These are phyloP conservation scores for Rhaphigaster nebulosa DNA, from an alignment of 2,888 invertebrate species.

Conservation along the genomic window DNA sequence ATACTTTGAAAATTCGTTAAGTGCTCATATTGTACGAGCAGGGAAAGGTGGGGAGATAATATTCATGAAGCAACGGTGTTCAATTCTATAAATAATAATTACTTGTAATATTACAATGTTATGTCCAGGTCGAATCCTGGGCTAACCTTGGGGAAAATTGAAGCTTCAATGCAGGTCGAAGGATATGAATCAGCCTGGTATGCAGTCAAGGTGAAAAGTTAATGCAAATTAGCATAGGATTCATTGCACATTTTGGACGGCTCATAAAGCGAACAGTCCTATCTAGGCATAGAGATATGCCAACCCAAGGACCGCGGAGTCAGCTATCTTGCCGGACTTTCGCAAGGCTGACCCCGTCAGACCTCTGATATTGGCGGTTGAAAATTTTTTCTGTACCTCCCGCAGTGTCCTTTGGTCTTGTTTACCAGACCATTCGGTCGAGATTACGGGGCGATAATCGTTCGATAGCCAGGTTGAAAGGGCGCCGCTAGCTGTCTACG, in stretches of 20 bases:
- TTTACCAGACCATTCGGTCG: not conserved
- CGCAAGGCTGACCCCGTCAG: not conserved
- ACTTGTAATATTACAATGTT: not conserved
- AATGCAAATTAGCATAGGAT: not conserved
- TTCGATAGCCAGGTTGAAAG: not conserved
- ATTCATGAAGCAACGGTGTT: too few relatives aligned
- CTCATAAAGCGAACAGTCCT: not conserved
- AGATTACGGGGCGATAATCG: not conserved
- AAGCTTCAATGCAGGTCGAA: not conserved
- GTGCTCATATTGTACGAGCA: too few relatives aligned
- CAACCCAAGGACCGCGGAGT: not conserved
- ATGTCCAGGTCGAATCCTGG: not conserved
- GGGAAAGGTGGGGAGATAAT: too few relatives aligned
- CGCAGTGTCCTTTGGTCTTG: slow-evolving; percentile 40
- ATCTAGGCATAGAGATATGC: not conserved
- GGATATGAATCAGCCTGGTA: slow-evolving; percentile 5
- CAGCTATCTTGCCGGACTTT: not conserved
- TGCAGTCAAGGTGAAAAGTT: slow-evolving; percentile 10
- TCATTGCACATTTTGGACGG: not conserved
- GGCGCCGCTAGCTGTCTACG: not conserved
- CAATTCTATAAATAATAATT: too few relatives aligned
- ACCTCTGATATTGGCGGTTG: slow-evolving; percentile 12
- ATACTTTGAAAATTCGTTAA: too few relatives aligned
- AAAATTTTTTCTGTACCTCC: slow-evolving; percentile 32
- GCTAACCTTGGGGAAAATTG: not conserved